Conservation (phyloP, 2,797 vertebrate genomes). For the Epinephelus awoara region DNA sequence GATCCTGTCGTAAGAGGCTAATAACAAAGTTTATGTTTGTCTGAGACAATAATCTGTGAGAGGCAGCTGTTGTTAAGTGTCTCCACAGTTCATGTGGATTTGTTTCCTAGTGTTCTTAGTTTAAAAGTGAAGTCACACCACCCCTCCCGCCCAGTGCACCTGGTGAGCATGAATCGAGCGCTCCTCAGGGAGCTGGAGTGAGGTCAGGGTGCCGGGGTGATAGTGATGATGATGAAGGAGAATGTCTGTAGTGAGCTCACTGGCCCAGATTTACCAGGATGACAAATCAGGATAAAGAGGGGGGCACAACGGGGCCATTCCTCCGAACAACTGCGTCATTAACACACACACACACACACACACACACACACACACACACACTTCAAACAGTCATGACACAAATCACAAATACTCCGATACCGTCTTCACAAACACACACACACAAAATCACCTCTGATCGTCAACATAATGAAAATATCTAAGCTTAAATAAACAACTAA, state of each 20-base stretch:
- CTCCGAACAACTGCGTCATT: constrained; percentile 29
- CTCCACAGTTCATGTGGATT: not conserved
- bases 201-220: constrained; percentile 35
- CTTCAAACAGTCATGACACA: not conserved
- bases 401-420: not conserved
- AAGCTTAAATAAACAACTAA: not conserved
- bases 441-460: too few species aligned
- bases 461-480: not conserved
- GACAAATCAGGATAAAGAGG: constrained; percentile 26
- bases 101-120: not conserved
- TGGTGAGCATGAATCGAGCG: constrained; percentile 61
- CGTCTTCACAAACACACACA: not conserved
- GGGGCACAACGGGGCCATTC: not conserved
- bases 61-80: not conserved
- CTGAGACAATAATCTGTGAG: not conserved
- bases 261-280: constrained; percentile 56
- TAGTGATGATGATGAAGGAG: constrained; percentile 18
- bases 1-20: not conserved
- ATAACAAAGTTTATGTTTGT: not conserved
- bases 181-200: constrained; percentile 40
- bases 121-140: not conserved
- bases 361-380: constrained; percentile 10
- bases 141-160: constrained; percentile 46
- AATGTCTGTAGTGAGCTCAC: constrained; percentile 47
- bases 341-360: not conserved